Evolutionary conservation across 2,888 invertebrate genomes (phyloP).

Genomic region (Agriotes lineatus): DNA sequence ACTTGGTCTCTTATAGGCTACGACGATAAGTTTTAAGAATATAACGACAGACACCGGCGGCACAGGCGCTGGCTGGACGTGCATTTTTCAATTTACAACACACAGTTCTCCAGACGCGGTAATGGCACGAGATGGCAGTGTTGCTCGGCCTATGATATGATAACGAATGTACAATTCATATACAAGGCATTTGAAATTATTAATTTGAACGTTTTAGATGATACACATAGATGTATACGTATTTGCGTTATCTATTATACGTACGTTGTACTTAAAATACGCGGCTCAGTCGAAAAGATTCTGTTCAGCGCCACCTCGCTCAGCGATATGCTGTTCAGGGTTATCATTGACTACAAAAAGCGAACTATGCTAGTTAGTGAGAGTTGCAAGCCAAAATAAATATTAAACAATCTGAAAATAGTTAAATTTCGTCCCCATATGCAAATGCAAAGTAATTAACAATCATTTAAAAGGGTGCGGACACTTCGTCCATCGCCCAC

Average conservation of each 20-base stretch:
- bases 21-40: conserved; percentile 31
- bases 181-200: conserved; percentile 62
- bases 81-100: conserved; percentile 36
- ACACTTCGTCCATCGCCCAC: no score
- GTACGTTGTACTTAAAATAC: conserved; percentile 53
- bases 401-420: no score
- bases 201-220: conserved; percentile 47
- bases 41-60: conserved; percentile 38
- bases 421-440: no score
- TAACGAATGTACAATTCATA: conserved; percentile 65
- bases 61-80: conserved; percentile 44
- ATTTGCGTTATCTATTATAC: conserved; percentile 54
- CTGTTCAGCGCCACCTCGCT: no score
- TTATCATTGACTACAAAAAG: no score
- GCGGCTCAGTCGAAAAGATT: conserved; percentile 25
- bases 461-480: no score
- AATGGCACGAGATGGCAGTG: conserved; percentile 65
- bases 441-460: no score
- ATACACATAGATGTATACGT: conserved; percentile 46
- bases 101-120: conserved; percentile 51
- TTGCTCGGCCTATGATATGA: conserved; percentile 64
- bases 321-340: no score
- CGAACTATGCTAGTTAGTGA: no score
- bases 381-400: no score
- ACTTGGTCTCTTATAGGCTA: conserved; percentile 56